Percentiles rank a stretch among this genome's conserved stretches.
Conservation (phyloP, 1,140 invertebrate genomes). For the Spodoptera litura region DNA sequence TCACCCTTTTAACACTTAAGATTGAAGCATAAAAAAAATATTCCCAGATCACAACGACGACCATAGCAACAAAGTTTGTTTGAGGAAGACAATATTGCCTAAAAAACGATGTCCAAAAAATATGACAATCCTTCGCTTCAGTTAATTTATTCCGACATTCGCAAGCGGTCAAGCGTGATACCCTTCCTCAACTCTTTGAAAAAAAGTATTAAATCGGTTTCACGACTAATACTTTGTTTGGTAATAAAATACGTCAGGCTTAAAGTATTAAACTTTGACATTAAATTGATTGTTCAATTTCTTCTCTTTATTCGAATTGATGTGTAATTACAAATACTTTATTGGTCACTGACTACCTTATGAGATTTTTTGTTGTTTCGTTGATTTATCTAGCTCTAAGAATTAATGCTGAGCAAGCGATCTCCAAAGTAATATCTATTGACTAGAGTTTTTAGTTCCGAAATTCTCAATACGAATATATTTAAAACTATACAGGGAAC, state of each 20-base stretch:
- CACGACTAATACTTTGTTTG: not conserved
- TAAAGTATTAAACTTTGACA: not conserved
- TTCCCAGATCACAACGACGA: not conserved
- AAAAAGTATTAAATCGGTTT: not conserved
- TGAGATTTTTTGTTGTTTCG: too few relatives aligned
- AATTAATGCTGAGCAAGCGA: too few relatives aligned
- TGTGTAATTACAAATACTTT: too few relatives aligned
- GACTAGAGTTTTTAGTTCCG: too few relatives aligned
- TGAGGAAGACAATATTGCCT: slow-evolving; percentile 5
- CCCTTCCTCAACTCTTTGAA: slow-evolving; percentile 38
- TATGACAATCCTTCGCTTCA: slow-evolving; percentile 4
- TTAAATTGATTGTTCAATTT: not conserved
- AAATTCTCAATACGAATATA: too few relatives aligned
- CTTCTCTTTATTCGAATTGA: too few relatives aligned
- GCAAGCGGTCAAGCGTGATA: slow-evolving; percentile 9
- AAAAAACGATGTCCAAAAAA: slow-evolving; percentile 33
- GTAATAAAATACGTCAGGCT: not conserved
- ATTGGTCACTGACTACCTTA: too few relatives aligned
- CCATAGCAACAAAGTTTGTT: not conserved
- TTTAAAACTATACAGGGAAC: too few relatives aligned
- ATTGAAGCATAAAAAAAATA: not conserved
- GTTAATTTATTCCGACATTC: slow-evolving; percentile 25
- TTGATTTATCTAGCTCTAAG: too few relatives aligned
- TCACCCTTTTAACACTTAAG: not conserved
- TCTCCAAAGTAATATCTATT: too few relatives aligned